Evolutionary conservation across 2,113 vertebrate genomes (phyloP), one percentile per base, ranked within the genome.

Genomic region (Harpagus bidentatus): DNA sequence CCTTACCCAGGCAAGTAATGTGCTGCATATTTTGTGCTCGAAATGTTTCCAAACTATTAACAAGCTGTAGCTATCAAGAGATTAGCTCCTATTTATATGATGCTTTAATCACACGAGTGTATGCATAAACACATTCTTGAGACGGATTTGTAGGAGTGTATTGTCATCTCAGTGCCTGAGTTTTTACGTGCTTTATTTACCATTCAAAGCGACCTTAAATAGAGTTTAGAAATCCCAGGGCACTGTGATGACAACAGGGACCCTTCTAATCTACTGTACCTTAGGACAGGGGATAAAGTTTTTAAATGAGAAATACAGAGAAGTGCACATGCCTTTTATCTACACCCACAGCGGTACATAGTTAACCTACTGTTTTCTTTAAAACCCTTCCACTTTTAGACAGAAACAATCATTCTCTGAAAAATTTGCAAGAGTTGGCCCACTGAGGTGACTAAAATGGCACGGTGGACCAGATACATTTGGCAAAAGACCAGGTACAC

Each of bases 21-120:
- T 93, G 96, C 96, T 96, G 97, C 97, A 82, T 55, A 82, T 95
- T 96, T 97, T 98, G 98, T 98, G 97, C 97, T 97, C 96, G 5
- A 97, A 98, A 98, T 93, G 80, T 66, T 96, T 94, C 96, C 95
- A 95, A 84, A 96, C 78, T 88, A 97, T 93, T 92, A 91, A 95
- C 83, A 96, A 97, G 94, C 88, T 95, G 92, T 80, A 97, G 86
- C 76, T 95, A 94, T 92, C 95, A 72, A 97, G 89, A 97, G 91
- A 97, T 85, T 84, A 79, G 78, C 95, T 98, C 91, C 91, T 97
- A 96, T 96, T 97, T 96, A 70, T 67, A 92, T 55, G 96, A 96
- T 80, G 93, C 97, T 97, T 93, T 94, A 97, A 94, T 88, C 82
- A 97, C 65, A 56, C 29, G 40, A 92, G 92, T 11, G 59, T 94